phyloP scores from a whole-genome alignment of 2,888 invertebrate genomes.

The Erynnis tages region DNA sequence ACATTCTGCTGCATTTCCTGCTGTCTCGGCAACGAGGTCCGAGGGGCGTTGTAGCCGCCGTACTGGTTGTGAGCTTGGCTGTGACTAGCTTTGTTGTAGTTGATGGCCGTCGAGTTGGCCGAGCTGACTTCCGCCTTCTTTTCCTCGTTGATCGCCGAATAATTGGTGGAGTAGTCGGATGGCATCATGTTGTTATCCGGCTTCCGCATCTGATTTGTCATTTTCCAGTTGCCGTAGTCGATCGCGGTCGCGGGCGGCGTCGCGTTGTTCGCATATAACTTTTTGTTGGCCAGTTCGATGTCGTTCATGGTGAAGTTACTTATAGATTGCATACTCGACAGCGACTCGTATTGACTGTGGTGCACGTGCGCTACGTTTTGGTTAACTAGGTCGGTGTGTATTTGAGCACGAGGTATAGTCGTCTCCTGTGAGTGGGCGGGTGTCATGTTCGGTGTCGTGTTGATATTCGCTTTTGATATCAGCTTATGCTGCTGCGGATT shows the following conservation, averaged over 20 bases:
- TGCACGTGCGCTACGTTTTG: conserved; percentile 64
- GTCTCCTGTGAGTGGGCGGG: conserved; percentile 60
- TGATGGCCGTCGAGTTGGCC: conserved; percentile 48
- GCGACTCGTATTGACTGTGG: conserved; percentile 62
- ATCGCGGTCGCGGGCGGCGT: conserved; percentile 53
- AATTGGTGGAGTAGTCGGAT: conserved; percentile 65
- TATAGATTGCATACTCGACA: conserved; percentile 51
- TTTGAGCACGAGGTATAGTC: conserved; percentile 13
- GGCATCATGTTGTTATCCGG: conserved; percentile 62
- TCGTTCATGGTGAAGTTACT: conserved; percentile 68
- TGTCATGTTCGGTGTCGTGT: conserved; percentile 46
- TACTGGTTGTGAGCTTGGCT: conserved; percentile 59
- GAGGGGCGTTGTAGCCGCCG: conserved; percentile 57
- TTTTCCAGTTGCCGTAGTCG: conserved; percentile 73
- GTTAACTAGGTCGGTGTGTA: conserved; percentile 50
- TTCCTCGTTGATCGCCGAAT: conserved; percentile 51
- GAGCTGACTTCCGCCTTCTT: conserved; percentile 57
- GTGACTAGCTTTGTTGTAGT: conserved; percentile 65
- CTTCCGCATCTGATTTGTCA: conserved; percentile 60
- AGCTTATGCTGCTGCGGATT: conserved; percentile 58
- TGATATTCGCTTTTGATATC: conserved; percentile 45
- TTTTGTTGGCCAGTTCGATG: conserved; percentile 71
- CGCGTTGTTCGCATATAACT: conserved; percentile 59
- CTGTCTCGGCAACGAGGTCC: conserved; percentile 51
- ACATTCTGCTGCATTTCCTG: conserved; percentile 63